phyloP scores from a whole-genome alignment of 2,888 invertebrate species.

The Hemicrepidius hirtus region DNA sequence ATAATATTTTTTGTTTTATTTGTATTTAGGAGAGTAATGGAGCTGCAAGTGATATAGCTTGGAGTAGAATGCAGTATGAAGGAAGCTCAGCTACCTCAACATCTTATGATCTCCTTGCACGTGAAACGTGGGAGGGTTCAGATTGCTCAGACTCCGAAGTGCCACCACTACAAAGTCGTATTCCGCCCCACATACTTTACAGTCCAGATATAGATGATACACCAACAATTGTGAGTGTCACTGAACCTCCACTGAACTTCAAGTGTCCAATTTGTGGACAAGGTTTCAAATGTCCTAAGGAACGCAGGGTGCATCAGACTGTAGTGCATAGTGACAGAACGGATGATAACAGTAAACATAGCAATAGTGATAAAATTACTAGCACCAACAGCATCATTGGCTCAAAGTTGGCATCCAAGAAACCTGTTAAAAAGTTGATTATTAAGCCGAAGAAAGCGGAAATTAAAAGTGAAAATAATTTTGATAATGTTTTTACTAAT shows the following conservation, averaged over 20 bases:
- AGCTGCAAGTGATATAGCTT: conserved; percentile 83
- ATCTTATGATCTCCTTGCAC: conserved; percentile 80
- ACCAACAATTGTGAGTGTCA: conserved; percentile 66
- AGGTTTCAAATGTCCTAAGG: conserved; percentile 77
- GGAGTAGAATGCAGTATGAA: conserved; percentile 83
- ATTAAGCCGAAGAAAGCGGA: conserved; percentile 65
- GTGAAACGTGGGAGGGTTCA: conserved; percentile 81
- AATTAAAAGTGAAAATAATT: conserved; percentile 67
- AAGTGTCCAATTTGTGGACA: conserved; percentile 77
- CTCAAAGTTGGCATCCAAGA: conserved; percentile 64
- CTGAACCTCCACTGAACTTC: conserved; percentile 71
- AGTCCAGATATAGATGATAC: conserved; percentile 59
- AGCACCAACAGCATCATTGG: conserved; percentile 65
- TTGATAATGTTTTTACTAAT: conserved; percentile 70
- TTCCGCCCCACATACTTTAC: conserved; percentile 62
- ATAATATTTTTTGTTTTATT: too few species aligned
- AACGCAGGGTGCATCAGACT: conserved; percentile 78
- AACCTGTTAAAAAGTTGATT: conserved; percentile 65
- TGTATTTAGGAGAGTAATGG: conserved; percentile 79
- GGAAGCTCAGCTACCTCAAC: conserved; percentile 71
- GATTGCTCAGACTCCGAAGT: conserved; percentile 79
- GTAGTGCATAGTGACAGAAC: conserved; percentile 73
- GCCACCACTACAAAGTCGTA: conserved; percentile 70
- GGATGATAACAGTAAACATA: conserved; percentile 55
- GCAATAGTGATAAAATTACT: conserved; percentile 56